These are phyloP conservation scores for Ennomos erosarius DNA, from an alignment of 2,888 invertebrate genomes.

Conservation along the genomic window DNA sequence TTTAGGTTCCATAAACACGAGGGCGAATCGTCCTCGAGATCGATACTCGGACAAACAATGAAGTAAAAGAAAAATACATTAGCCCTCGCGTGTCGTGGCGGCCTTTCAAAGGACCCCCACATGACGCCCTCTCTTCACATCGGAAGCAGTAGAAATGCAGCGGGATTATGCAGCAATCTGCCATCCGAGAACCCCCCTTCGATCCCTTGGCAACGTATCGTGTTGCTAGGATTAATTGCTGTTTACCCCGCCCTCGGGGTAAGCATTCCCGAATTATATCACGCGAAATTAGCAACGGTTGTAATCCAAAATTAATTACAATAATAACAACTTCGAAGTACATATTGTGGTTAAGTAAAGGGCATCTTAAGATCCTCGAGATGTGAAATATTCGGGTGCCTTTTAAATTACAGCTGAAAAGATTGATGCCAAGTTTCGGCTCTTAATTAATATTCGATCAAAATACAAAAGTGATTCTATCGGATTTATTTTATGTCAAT, in stretches of 20 bases:
- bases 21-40: constrained; percentile 52
- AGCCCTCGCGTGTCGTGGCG: constrained; percentile 56
- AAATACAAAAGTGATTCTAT: constrained; percentile 5
- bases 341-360: constrained; percentile 51
- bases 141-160: constrained; percentile 81
- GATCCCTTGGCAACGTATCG: constrained; percentile 64
- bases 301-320: constrained; percentile 77
- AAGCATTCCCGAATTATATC: constrained; percentile 72
- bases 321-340: constrained; percentile 50
- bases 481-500: constrained; percentile 9
- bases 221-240: constrained; percentile 82
- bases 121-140: constrained; percentile 67
- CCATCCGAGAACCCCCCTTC: constrained; percentile 58
- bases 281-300: constrained; percentile 74
- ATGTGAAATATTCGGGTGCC: not conserved
- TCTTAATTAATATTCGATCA: constrained; percentile 10
- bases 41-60: constrained; percentile 65
- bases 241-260: constrained; percentile 72
- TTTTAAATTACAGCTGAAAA: constrained; percentile 1
- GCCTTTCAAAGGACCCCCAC: constrained; percentile 52
- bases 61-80: constrained; percentile 66
- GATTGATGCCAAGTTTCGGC: constrained; percentile 5
- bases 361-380: constrained; percentile 21
- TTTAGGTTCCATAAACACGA: constrained; percentile 39
- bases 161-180: constrained; percentile 78